Evolutionary conservation across 1,140 invertebrate genomes (phyloP).

Genomic region (Halotydeus destructor): DNA sequence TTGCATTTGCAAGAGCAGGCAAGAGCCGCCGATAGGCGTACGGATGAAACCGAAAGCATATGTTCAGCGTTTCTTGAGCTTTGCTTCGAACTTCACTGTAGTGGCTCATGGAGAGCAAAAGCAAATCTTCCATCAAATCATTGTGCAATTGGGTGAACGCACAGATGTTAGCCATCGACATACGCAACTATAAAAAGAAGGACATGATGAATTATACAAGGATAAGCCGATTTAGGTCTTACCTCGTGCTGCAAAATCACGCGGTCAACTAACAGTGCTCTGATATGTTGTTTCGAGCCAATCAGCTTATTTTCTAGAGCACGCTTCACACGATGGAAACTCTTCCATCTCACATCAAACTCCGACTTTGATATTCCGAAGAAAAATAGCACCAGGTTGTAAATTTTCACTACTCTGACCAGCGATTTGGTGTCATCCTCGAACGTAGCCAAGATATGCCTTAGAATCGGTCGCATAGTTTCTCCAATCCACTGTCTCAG

Average conservation of each 20-base stretch:
- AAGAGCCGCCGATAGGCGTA: slow-evolving; percentile 34
- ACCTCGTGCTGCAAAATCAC: slow-evolving; percentile 43
- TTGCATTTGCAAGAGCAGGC: slow-evolving; percentile 34
- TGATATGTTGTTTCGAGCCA: slow-evolving; percentile 36
- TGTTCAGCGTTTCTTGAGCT: slow-evolving; percentile 38
- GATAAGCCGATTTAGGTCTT: slow-evolving; percentile 3
- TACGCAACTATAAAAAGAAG: slow-evolving; percentile 24
- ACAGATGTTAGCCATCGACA: slow-evolving; percentile 16
- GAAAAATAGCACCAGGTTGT: slow-evolving; percentile 34
- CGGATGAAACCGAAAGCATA: slow-evolving; percentile 30
- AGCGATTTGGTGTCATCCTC: slow-evolving; percentile 56
- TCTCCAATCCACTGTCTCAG: slow-evolving; percentile 33
- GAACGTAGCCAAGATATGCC: slow-evolving; percentile 33
- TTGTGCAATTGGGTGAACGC: slow-evolving; percentile 32
- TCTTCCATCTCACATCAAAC: slow-evolving; percentile 34
- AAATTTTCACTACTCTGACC: slow-evolving; percentile 37
- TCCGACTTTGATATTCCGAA: slow-evolving; percentile 28
- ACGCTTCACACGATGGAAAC: slow-evolving; percentile 35
- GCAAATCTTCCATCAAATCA: slow-evolving; percentile 37
- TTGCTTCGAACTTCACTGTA: slow-evolving; percentile 42
- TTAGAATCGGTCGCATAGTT: slow-evolving; percentile 31
- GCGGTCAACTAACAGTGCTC: slow-evolving; percentile 39
- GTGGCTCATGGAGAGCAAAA: slow-evolving; percentile 38
- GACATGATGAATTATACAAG: slow-evolving; percentile 12
- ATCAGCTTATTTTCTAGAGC: slow-evolving; percentile 36